Percentiles rank a stretch among this genome's conserved stretches.
These are phyloP conservation scores for Discoglossus pictus DNA, from an alignment of 2,797 vertebrate genomes.

Conservation along the genomic window DNA sequence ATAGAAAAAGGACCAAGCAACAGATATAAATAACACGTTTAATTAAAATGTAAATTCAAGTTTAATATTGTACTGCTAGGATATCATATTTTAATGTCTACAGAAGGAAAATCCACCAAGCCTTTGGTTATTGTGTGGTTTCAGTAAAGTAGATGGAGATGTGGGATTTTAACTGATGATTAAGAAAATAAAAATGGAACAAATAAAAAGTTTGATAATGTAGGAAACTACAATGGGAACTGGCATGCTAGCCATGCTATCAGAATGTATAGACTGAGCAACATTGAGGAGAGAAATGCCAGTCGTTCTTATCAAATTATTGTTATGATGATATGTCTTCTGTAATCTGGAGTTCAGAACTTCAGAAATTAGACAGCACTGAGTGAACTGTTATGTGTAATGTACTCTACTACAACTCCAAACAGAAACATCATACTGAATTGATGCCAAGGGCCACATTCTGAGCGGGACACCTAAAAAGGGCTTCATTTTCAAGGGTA, in stretches of 20 bases:
- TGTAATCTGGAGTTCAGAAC: background rate
- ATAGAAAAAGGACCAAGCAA: too few species aligned
- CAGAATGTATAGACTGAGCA: constrained; percentile 14
- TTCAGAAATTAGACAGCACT: too few species aligned
- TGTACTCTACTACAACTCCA: too few species aligned
- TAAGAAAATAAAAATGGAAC: constrained; percentile 11
- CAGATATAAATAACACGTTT: too few species aligned
- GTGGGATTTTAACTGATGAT: constrained; percentile 7
- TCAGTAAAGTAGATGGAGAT: constrained; percentile 40
- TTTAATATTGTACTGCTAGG: too few species aligned
- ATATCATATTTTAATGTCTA: background rate
- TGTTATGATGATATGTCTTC: constrained; percentile 10
- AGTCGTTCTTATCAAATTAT: constrained; percentile 7
- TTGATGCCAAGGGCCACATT: too few species aligned
- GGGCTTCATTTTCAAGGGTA: too few species aligned
- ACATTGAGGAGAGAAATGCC: constrained; percentile 14
- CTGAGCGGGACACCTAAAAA: too few species aligned
- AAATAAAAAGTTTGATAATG: constrained; percentile 28
- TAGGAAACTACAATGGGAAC: constrained; percentile 36
- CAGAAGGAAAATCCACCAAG: too few species aligned
- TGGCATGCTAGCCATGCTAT: constrained; percentile 12
- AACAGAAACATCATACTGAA: too few species aligned
- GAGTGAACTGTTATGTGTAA: too few species aligned
- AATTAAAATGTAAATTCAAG: too few species aligned
- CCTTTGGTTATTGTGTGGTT: constrained; percentile 24